Evolutionary conservation across 1,140 invertebrate species (phyloP), one percentile per base, ranked within the genome.

Genomic region (Drosophila ohnishii): DNA sequence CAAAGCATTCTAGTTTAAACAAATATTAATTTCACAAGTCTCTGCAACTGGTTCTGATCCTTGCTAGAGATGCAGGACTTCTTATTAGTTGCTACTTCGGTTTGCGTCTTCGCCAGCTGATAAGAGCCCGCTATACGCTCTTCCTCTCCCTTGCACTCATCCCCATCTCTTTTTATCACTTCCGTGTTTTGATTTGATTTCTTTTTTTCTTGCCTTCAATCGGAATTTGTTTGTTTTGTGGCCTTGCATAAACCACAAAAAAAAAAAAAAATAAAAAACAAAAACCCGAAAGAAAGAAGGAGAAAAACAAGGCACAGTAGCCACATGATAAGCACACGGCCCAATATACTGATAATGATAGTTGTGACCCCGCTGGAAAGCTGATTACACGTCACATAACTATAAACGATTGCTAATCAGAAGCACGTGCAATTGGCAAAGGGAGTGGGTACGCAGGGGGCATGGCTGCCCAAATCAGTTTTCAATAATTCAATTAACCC

Each of bases 401-500:
- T 62, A 48, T 75, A 58, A 53, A 22, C 59, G 65, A 30, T 53
- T 66, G 65, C 67, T 78, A 79, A 78, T 73, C 69, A 79, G 50
- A 58, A 70, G 74, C 80, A 84, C 76, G 66, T 84, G 80, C 63
- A 74, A 37, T 16, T 40, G 28, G 51, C 4, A 10, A 25, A 55
- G 51, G 19, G 32, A 37, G 37, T 37, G 37, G 55, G 37, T 9
- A 8, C 19, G 25, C 5, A 3, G 60, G 34, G 44, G 58, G 34
- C 34, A n/a, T 16, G 30, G 6, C 16, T 25, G 56, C 25, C 61
- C 28, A 84, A 88, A 88, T 88, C 84, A 88, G 73, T 89, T 80
- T 63, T 67, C 69, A 62, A 88, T 88, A 88, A 88, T 90, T 90
- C 69, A 90, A 86, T 90, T 90, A 90, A 90, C 87, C 87, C 74